Evolutionary conservation across 1,140 invertebrate species (phyloP).

Genomic region (Eubasilissa regina): DNA sequence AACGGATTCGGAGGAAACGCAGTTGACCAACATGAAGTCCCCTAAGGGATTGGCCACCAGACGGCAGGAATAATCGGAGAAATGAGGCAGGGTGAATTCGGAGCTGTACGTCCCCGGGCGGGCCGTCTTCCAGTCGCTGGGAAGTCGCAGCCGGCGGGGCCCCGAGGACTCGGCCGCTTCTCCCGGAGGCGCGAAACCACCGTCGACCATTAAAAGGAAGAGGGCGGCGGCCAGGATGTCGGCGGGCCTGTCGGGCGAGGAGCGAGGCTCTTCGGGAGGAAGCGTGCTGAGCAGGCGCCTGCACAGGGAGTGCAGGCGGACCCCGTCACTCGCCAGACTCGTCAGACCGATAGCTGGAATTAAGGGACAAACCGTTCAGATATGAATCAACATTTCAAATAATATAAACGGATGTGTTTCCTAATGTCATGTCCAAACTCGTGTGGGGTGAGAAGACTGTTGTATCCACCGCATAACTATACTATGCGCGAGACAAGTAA

Average conservation of each 20-base stretch:
- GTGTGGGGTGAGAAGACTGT: too few relatives aligned
- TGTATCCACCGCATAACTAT: too few relatives aligned
- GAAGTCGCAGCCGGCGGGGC: conserved; percentile 12
- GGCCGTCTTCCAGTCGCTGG: conserved; percentile 8
- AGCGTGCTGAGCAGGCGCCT: not conserved
- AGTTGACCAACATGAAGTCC: conserved; percentile 20
- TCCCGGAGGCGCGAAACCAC: conserved; percentile 13
- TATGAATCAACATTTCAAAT: too few relatives aligned
- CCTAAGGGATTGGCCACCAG: not conserved
- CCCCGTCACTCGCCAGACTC: not conserved
- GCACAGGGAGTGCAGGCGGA: conserved; percentile 10
- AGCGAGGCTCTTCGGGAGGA: not conserved
- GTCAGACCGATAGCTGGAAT: conserved; percentile 16
- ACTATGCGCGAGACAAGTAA: too few relatives aligned
- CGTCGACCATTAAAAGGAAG: conserved; percentile 24
- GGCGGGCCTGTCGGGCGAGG: not conserved
- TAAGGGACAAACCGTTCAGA: conserved; percentile 34
- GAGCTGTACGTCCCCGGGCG: conserved; percentile 20
- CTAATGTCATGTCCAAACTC: too few relatives aligned
- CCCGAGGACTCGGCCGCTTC: not conserved
- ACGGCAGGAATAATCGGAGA: conserved; percentile 11
- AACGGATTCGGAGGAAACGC: conserved; percentile 6
- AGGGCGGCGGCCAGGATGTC: conserved; percentile 35
- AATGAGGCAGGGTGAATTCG: not conserved
- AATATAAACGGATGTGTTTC: too few relatives aligned